Base-by-base conservation (phyloP, 1,140 invertebrate species). In the Oscheius sp. region DNA sequence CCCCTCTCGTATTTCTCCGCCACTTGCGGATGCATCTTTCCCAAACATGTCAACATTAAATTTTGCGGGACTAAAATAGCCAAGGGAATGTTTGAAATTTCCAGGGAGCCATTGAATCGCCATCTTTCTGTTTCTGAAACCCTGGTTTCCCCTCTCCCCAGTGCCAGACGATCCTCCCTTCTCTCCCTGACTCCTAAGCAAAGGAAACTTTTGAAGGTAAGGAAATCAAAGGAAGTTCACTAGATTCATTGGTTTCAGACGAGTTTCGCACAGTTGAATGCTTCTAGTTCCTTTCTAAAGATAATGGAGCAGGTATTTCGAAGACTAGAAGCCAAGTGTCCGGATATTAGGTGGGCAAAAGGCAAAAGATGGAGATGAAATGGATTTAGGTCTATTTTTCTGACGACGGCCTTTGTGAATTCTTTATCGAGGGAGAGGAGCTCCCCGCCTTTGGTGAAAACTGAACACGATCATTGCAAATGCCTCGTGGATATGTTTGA, bases 281-380 rank as follows among this genome's bases (percentile, higher is more conserved):
- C 68, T 28, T 45, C 58, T 26, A 68, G 73, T 10, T 64, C 73
- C 0, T 75, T 69, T 32, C 31, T 76, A 15, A 76, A 72, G 38
- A 1, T 76, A 2, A 74, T 76, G 71, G 75, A 76, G 29, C 75
- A 76, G 32, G 74, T 76, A 7, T 76, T 76, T 49, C 75, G 73
- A 38, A 29, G 73, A 13, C 73, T 76, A 1, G 75, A 76, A 31
- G 32, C 49, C 7, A 76, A 76, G 38, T 76, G 75, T 63, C 75
- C 75, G 23, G 75, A 76, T 64, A 76, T 76, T 55, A 52, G 73
- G 73, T 75, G 20, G 58, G 42, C 31, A 35, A 26, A 26, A n/a
- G 28, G 23, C 2, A 15, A 67, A 18, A 46, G 15, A 31, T 45
- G 26, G 2, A 20, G 68, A 58, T 23, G 34, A 15, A 38, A 20